Percentiles rank a stretch among this genome's conserved stretches.
These are phyloP conservation scores for Tenthredo notha DNA, from an alignment of 2,888 invertebrate genomes.

Conservation along the genomic window DNA sequence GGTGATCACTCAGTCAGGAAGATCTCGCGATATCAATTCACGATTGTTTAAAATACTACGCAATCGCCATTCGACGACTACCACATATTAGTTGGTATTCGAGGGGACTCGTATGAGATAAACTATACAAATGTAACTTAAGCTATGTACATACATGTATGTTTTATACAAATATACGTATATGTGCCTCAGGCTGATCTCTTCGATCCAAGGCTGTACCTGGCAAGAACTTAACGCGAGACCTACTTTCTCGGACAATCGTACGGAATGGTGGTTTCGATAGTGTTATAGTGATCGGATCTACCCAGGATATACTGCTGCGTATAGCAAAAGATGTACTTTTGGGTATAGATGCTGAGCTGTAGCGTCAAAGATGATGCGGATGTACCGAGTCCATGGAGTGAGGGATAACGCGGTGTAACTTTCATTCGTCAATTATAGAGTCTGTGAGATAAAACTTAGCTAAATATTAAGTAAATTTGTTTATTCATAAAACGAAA, in stretches of 20 bases:
- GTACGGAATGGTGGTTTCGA: slow-evolving; percentile 12
- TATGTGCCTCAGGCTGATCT: slow-evolving; percentile 31
- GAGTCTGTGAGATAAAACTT: background rate
- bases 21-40: slow-evolving; percentile 35
- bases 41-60: slow-evolving; percentile 19
- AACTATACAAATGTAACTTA: background rate
- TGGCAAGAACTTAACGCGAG: slow-evolving; percentile 30
- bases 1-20: slow-evolving; percentile 50
- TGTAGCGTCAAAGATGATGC: background rate
- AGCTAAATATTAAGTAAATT: background rate
- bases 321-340: background rate
- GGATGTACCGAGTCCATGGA: background rate
- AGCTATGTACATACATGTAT: background rate
- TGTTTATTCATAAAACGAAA: background rate
- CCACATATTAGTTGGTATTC: background rate
- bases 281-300: background rate
- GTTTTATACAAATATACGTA: background rate
- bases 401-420: background rate
- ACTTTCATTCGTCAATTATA: slow-evolving; percentile 25
- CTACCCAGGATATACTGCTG: background rate
- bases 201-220: slow-evolving; percentile 40
- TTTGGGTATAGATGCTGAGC: background rate
- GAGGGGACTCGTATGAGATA: background rate
- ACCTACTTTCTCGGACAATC: slow-evolving; percentile 50
- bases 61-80: background rate